Percentiles rank a stretch among this genome's conserved stretches.
These are phyloP conservation scores for Parapsyche elsis DNA, from an alignment of 1,140 invertebrate species.

Conservation along the genomic window DNA sequence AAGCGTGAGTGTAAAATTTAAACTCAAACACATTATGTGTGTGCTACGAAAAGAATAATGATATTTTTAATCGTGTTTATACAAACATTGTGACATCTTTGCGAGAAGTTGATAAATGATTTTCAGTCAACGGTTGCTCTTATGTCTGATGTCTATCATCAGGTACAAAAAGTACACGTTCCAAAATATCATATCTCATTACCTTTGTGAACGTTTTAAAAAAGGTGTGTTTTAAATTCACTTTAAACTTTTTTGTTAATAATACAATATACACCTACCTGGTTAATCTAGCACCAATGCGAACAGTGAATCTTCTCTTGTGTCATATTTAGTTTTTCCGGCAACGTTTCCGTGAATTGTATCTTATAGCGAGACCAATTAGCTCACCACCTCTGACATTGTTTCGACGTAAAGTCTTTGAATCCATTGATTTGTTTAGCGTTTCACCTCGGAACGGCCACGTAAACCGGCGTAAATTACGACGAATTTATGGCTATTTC, in stretches of 20 bases:
- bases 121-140: conserved; percentile 16
- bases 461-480: conserved; percentile 42
- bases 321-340: too few relatives aligned
- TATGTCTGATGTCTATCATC: conserved; percentile 11
- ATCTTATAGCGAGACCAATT: background rate
- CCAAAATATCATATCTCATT: too few relatives aligned
- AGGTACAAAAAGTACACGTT: background rate
- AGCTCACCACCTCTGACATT: background rate
- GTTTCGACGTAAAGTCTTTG: background rate
- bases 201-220: too few relatives aligned
- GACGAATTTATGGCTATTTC: conserved; percentile 29
- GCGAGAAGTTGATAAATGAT: conserved; percentile 34
- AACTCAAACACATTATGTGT: background rate
- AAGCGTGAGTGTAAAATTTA: background rate
- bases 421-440: background rate
- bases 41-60: conserved; percentile 11
- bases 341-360: too few relatives aligned
- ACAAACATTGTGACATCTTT: conserved; percentile 25
- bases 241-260: background rate
- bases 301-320: too few relatives aligned
- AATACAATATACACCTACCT: background rate
- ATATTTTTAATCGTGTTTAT: conserved; percentile 19
- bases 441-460: background rate
- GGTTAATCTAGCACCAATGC: too few relatives aligned
- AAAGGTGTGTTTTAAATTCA: background rate